Evolutionary conservation across 1,140 invertebrate genomes (phyloP), one percentile per base, ranked within the genome.

Genomic region (Diprion similis): DNA sequence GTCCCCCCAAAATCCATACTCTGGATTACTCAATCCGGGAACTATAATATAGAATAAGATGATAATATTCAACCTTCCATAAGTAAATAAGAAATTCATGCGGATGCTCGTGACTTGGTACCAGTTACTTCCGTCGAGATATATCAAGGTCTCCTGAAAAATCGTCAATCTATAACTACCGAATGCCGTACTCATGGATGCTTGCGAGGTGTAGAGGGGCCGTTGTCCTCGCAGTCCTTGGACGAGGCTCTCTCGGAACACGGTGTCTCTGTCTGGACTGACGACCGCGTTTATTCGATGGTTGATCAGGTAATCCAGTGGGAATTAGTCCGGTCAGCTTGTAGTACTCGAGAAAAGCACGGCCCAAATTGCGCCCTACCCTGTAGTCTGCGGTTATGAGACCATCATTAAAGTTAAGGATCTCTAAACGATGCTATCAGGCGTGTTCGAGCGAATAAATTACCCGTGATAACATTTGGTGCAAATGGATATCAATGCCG

Each of bases 331-430:
- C 94, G 46, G 90, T 92, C 17, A 93, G 89, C 77, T 92, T 91
- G 86, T 96, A 96, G 84, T 95, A 96, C 82, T 96, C 94, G 59
- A 95, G 83, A 78, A 95, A 91, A 10, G 94, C 93, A 37, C 93
- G 88, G 1, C 91, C 92, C 69, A 96, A 82, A 84, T 95, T 96
- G 73, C 94, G 89, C 1, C 95, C 95, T 24, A 95, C 89, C 76
- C 94, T 91, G 74, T 86, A 87, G 80, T 88, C 85, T 88, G 59
- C 45, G 70, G 17, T 37, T 37, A 37, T 37, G 24, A 3, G 24
- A 37, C 24, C 24, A 37, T 37, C 24, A 37, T 37, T 47, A 59
- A 73, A 10, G 10, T 8, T 15, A 24, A 15, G 15, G 37, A 47
- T 17, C 15, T 37, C 13, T 6, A 37, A 37, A 18, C 17, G 59